Conservation (phyloP, 2,113 vertebrate species). For the Oostethus manadensis region DNA sequence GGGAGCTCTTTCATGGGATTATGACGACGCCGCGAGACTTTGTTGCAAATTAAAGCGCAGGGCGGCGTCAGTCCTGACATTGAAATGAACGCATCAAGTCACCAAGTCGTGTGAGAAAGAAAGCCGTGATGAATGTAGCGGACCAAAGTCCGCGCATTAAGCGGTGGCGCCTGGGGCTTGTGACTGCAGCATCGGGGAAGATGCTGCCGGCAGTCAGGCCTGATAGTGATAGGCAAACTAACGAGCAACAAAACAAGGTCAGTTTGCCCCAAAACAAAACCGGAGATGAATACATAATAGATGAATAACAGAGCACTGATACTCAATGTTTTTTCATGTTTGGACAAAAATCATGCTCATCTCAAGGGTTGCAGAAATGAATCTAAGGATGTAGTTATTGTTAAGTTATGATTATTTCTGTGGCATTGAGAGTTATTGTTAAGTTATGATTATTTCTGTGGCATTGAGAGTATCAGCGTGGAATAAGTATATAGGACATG, state of each 20-base stretch:
- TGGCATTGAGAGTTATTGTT: no score
- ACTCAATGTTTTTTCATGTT: no score
- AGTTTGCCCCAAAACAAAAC: not conserved
- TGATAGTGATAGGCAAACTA: not conserved
- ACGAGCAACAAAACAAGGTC: constrained; percentile 1
- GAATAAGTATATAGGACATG: no score
- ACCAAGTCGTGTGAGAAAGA: not conserved
- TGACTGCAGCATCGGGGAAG: constrained; percentile 1
- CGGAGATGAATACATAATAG: no score
- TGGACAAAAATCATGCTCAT: no score
- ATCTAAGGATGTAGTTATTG: no score
- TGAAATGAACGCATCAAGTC: no score
- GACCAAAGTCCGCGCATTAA: not conserved
- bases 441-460: no score
- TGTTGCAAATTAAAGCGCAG: not conserved
- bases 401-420: no score
- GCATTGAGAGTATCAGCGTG: no score
- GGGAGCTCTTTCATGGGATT: not conserved
- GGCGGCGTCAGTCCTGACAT: not conserved
- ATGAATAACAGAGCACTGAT: no score
- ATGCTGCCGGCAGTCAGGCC: not conserved
- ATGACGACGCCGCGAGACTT: not conserved
- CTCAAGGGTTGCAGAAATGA: no score
- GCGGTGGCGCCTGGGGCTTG: not conserved
- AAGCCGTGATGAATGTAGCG: not conserved